A percentile compares a stretch with the other conserved stretches of the same genome.
These are phyloP conservation scores for Camponotus vicinus DNA, from an alignment of 1,140 invertebrate species.

Conservation along the genomic window DNA sequence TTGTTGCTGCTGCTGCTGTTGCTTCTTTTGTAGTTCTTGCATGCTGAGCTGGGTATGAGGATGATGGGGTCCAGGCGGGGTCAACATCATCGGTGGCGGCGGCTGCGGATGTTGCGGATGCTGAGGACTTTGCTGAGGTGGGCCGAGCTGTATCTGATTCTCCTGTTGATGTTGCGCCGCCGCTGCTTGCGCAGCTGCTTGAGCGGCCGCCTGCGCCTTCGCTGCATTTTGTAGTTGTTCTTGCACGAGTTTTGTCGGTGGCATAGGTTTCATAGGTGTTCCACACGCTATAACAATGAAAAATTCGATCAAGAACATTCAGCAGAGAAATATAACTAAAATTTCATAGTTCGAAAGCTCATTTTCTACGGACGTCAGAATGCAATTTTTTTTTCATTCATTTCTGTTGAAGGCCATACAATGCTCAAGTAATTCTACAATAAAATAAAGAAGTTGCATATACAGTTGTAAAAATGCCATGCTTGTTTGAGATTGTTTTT, in stretches of 20 bases:
- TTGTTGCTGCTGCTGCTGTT: conserved; percentile 88
- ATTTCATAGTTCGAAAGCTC: conserved; percentile 82
- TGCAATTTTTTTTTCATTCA: conserved; percentile 21
- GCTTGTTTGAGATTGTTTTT: conserved; percentile 10
- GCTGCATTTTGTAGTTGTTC: conserved; percentile 88
- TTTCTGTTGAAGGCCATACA: background rate
- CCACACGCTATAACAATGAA: conserved; percentile 88
- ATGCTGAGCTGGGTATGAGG: conserved; percentile 84
- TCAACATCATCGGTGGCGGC: conserved; percentile 83
- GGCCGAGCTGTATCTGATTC: conserved; percentile 83
- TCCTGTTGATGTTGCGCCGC: conserved; percentile 84
- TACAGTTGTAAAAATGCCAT: conserved; percentile 34
- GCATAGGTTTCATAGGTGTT: conserved; percentile 91
- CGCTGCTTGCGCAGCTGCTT: conserved; percentile 82
- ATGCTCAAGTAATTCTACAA: conserved; percentile 12
- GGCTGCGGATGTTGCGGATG: conserved; percentile 80
- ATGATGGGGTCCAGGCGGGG: conserved; percentile 81
- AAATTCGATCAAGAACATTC: conserved; percentile 42
- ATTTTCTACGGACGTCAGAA: conserved; percentile 53
- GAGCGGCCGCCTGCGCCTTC: conserved; percentile 83
- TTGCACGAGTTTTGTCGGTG: conserved; percentile 91
- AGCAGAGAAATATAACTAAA: background rate
- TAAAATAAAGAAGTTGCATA: conserved; percentile 33
- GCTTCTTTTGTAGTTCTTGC: conserved; percentile 91
- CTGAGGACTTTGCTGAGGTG: conserved; percentile 83